Conservation (phyloP, 2,113 vertebrate genomes). For the Scomber colias region DNA sequence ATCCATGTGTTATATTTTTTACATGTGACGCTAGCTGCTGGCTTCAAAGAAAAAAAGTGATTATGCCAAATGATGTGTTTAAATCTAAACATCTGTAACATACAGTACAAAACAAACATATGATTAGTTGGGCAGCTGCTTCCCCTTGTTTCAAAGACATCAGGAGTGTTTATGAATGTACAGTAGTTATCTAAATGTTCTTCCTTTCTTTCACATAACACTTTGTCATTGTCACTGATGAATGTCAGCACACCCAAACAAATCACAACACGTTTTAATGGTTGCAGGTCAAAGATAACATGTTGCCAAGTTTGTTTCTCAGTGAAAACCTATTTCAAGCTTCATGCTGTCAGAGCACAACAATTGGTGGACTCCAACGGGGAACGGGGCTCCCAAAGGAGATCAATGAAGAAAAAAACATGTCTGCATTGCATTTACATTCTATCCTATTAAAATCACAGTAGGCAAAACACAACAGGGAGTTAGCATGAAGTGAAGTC, state of each 20-base stretch:
- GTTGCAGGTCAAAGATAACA: slow-evolving; percentile 22
- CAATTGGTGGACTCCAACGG: neutral
- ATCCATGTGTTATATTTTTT: too few relatives aligned
- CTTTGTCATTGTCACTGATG: neutral
- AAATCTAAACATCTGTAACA: too few relatives aligned
- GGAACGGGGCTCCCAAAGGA: neutral
- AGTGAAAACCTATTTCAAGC: neutral
- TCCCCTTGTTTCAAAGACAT: neutral
- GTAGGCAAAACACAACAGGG: slow-evolving; percentile 52
- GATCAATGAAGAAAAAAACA: slow-evolving; percentile 13
- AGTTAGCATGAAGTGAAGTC: slow-evolving; percentile 41
- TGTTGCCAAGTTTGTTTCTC: neutral
- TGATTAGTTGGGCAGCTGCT: neutral
- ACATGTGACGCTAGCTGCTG: neutral
- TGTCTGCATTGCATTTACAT: slow-evolving; percentile 9
- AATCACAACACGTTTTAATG: slow-evolving; percentile 11
- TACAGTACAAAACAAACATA: neutral
- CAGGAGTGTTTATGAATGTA: neutral
- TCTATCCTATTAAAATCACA: slow-evolving; percentile 17
- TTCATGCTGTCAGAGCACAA: neutral
- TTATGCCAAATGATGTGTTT: neutral
- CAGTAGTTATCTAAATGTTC: neutral
- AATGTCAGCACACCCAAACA: neutral
- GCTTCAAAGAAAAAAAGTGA: neutral
- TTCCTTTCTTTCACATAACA: neutral